A percentile compares a stretch with the other conserved stretches of the same genome.
Evolutionary conservation across 2,888 invertebrate genomes (phyloP).

Genomic region (Schrankia costaestrigalis): DNA sequence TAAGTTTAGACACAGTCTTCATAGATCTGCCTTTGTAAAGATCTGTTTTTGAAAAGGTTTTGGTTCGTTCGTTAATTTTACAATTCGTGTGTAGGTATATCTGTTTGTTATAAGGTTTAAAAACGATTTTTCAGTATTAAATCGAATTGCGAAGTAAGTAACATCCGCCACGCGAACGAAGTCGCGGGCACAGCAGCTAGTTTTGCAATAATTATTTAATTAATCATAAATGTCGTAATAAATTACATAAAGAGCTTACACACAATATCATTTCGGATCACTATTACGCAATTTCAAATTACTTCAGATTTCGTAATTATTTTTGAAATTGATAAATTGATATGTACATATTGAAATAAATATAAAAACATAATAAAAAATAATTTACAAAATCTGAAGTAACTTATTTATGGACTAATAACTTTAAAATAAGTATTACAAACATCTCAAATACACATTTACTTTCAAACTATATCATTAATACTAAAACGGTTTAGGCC

Average conservation of each 20-base stretch:
- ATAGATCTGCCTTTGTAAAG: no score
- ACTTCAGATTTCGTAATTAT: slow-evolving; percentile 7
- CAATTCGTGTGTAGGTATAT: no score
- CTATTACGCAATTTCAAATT: slow-evolving; percentile 16
- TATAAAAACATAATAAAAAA: neutral
- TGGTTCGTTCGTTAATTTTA: no score
- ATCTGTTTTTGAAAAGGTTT: no score
- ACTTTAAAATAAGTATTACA: neutral
- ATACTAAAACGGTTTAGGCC: slow-evolving; percentile 48
- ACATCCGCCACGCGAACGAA: no score
- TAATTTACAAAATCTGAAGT: slow-evolving; percentile 14
- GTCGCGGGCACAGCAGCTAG: no score
- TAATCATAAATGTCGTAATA: slow-evolving; percentile 20
- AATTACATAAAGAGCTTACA: no score
- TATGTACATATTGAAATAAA: slow-evolving; percentile 17
- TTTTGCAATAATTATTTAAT: slow-evolving; percentile 36
- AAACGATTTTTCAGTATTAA: no score
- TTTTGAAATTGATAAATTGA: slow-evolving; percentile 12
- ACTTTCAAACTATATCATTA: slow-evolving; percentile 15
- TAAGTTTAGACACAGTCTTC: no score
- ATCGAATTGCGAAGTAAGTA: no score
- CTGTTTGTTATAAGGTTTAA: no score
- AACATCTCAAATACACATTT: neutral
- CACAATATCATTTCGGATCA: no score
- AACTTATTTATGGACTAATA: slow-evolving; percentile 10